phyloP scores from a whole-genome alignment of 2,113 vertebrate species.

The zebrafish (Danio rerio) region DNA sequence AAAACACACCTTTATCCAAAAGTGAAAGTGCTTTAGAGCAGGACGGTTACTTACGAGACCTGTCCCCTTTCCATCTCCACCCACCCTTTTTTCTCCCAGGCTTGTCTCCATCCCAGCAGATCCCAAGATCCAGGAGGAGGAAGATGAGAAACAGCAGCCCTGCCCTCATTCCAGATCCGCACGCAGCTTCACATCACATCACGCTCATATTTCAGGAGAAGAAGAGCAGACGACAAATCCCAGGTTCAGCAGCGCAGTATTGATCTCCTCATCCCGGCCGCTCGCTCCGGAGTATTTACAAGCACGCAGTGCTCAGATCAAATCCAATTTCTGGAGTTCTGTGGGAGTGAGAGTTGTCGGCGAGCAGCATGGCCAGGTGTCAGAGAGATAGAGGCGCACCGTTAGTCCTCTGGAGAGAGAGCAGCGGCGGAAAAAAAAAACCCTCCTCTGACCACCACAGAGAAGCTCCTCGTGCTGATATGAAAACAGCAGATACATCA shows the following conservation, averaged over 20 bases:
- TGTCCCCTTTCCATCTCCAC: conserved; percentile 94
- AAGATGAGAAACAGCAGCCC: conserved; percentile 69
- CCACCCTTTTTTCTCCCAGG: conserved; percentile 80
- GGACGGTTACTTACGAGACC: conserved; percentile 89
- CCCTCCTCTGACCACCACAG: no score
- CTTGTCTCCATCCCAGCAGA: conserved; percentile 73
- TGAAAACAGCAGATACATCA: conserved; percentile 76
- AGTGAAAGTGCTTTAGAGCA: neutral
- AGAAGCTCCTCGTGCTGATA: conserved; percentile 57
- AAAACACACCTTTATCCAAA: neutral
- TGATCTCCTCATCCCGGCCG: conserved; percentile 46
- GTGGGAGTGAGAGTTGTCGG: conserved; percentile 40
- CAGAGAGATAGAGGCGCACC: conserved; percentile 68
- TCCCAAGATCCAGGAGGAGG: conserved; percentile 75
- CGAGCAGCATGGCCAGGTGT: conserved; percentile 62
- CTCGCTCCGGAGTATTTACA: conserved; percentile 26
- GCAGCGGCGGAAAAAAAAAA: neutral
- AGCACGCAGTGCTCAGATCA: conserved; percentile 48
- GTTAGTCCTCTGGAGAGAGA: conserved; percentile 56
- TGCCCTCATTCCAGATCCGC: conserved; percentile 76
- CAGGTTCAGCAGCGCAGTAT: conserved; percentile 54
- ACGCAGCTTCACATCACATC: conserved; percentile 46
- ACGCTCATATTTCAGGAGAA: conserved; percentile 47
- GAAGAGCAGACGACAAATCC: conserved; percentile 59
- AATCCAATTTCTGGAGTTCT: conserved; percentile 35